phyloP scores from a whole-genome alignment of 2,797 vertebrate genomes.

The Manis pentadactyla region DNA sequence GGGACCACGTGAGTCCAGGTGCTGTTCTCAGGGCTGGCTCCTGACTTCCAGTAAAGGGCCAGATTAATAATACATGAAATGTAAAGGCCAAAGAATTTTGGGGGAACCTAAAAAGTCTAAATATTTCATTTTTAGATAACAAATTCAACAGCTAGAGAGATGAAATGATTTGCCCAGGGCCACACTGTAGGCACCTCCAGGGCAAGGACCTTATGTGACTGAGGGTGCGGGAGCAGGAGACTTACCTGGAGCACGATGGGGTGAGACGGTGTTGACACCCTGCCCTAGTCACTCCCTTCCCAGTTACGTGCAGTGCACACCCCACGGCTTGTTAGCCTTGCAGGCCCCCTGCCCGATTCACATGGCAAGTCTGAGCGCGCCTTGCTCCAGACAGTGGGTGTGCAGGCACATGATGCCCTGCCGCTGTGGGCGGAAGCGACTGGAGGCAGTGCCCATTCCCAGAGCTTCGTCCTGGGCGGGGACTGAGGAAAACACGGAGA shows the following conservation, averaged over 20 bases:
- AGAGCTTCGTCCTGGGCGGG: background rate
- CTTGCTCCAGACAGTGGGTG: background rate
- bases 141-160: background rate
- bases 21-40: background rate
- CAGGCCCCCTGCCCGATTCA: accelerated
- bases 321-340: accelerated
- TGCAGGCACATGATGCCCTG: too few species aligned
- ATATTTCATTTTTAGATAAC: background rate
- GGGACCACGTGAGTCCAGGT: accelerated
- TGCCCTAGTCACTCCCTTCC: background rate
- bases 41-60: background rate
- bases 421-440: background rate
- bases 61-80: background rate
- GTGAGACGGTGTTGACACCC: accelerated
- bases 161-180: background rate
- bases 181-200: accelerated
- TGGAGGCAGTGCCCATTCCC: background rate
- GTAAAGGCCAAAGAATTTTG: background rate
- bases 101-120: background rate
- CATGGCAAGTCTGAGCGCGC: accelerated
- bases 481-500: too few species aligned
- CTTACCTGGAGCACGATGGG: accelerated
- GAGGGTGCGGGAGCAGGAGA: accelerated
- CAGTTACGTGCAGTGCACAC: accelerated
- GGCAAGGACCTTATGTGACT: background rate